Base-by-base conservation (phyloP, 2,888 invertebrate genomes). In the Halictus quadricinctus region DNA sequence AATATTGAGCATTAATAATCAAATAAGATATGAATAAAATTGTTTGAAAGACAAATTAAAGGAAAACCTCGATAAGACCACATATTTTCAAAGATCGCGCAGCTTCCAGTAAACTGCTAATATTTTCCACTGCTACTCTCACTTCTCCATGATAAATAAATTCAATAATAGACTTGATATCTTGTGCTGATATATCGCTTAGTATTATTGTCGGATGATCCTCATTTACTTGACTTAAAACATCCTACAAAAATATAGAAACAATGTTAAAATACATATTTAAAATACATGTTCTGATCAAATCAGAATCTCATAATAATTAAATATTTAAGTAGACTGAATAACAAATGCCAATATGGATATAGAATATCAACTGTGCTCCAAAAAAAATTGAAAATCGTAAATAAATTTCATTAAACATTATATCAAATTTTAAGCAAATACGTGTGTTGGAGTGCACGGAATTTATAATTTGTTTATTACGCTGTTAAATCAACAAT, bases 61-160 rank as follows among this genome's bases (percentile, higher is more conserved):
- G 18, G 13, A 18, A 50, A n/a, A 66, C 95, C 90, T 94, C 94
- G 87, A 93, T 93, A 4, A 95, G 90, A 36, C 95, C 95, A 79
- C 91, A 91, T 75, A 95, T 95, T 88, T 93, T 93, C 36, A 95
- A 84, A 0, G 92, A 93, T 76, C 94, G 93, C n/a, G 95, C 95
- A 54, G 94, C 92, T 77, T 95, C 94, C 50, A 95, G 88, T 5
- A 95, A 90, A 83, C 91, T 93, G 70, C 88, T 91, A 43, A 95
- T 94, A 86, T 93, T 92, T 50, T 94, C 93, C 25, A 93, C 93
- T 64, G 94, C 93, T 54, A 95, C 92, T 84, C 92, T 91, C 10
- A 95, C 92, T 90, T 95, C 94, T 4, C 95, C 95, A 76, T 94
- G 93, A 84, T 95, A 95, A 46, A 92, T 93, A 83, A 94, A 95